phyloP scores from a whole-genome alignment of 2,113 vertebrate genomes.

The Gymnorhina tibicen region DNA sequence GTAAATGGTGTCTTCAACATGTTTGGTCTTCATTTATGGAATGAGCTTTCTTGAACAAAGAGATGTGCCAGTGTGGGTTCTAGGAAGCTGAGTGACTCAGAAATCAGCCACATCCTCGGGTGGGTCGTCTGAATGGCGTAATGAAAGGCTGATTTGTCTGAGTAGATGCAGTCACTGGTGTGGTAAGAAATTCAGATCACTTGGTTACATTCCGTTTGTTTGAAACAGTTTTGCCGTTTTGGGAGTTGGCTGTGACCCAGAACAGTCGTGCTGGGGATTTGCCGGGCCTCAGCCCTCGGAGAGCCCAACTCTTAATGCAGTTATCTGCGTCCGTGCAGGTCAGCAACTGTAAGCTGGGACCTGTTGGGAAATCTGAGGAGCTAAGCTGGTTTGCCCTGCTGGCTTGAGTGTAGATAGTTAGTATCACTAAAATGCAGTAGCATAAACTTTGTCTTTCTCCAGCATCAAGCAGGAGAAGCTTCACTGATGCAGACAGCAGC shows the following conservation, averaged over 20 bases:
- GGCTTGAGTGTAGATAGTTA: neutral
- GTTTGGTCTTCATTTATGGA: neutral
- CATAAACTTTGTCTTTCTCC: neutral
- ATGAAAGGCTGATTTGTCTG: neutral
- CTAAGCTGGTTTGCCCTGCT: neutral
- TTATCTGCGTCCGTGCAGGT: neutral
- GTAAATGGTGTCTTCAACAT: neutral
- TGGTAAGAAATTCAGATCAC: neutral
- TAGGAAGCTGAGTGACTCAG: conserved; percentile 19
- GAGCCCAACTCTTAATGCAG: neutral
- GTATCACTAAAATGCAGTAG: neutral
- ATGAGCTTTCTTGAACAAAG: neutral
- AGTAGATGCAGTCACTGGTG: neutral
- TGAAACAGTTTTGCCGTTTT: neutral
- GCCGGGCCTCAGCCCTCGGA: neutral
- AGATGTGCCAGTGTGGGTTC: neutral
- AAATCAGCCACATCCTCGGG: neutral
- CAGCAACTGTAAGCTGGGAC: rapidly evolving
- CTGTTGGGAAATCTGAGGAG: neutral
- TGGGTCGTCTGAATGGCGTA: neutral
- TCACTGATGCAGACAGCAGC: neutral
- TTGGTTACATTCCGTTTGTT: neutral
- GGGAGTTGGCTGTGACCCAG: neutral
- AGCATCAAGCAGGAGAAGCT: neutral
- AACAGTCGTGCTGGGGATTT: neutral